Evolutionary conservation across 2,113 vertebrate species (phyloP), one percentile per base, ranked within the genome.

Genomic region (Speoplatyrhinus poulsoni): DNA sequence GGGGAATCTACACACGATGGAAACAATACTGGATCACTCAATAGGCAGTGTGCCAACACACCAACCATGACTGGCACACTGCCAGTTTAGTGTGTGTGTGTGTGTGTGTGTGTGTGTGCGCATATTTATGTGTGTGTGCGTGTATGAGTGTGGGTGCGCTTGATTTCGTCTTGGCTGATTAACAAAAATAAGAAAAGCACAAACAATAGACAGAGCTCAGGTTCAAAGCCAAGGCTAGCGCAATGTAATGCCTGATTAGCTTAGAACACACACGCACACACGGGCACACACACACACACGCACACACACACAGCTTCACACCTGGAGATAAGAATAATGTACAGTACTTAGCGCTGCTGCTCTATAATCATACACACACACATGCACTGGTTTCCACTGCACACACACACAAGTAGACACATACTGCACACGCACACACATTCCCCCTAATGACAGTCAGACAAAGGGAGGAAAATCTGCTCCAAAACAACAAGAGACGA

Each of bases 301-400:
- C 15, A 74, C 11, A 62, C 60, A 76, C 74, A 85, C 3, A 80
- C 15, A 72, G 32, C 75, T 54, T 64, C 77, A 82, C 84, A 87
- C 87, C 85, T 90, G 87, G 85, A 86, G 57, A 49, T 50, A 46
- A 72, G 79, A 65, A 88, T 84, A 85, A 85, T 66, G 26, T 26
- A 26, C 26, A 83, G 64, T 26, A 75, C 77, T 10, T 0, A 32
- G 41, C 59, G 48, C 63, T 12, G 12, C 67, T 74, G 73, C 84
- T 87, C 83, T 87, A 68, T 85, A 87, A 89, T 89, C 82, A 79
- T 17, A 16, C 48, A 79, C 17, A 16, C 48, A 26, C 47, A 55
- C 63, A 46, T 62, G 70, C 49, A 65, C 60, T 71, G 72, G 67
- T 72, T 64, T 70, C 49, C 26, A 57, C 73, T 61, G 3, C 62